Percentiles rank a stretch among this genome's conserved stretches.
These are phyloP conservation scores for Standfussiana lucernea DNA, from an alignment of 2,888 invertebrate species.

Conservation along the genomic window DNA sequence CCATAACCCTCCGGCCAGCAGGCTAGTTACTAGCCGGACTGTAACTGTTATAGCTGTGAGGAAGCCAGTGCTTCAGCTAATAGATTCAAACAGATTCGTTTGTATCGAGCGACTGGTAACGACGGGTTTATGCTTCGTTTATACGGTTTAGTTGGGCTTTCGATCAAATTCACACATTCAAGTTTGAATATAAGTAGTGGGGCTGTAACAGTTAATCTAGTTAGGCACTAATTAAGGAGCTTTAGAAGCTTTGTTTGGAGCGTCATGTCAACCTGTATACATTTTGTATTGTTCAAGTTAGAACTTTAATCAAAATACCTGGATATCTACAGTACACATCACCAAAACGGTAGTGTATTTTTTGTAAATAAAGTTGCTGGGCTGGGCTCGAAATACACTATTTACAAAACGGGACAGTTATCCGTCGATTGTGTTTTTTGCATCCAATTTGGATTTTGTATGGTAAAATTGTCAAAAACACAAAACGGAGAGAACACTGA, in stretches of 20 bases:
- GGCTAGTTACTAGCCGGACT: constrained; percentile 3
- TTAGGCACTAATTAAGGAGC: background rate
- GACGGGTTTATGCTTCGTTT: constrained; percentile 36
- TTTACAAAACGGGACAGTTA: background rate
- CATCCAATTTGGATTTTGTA: background rate
- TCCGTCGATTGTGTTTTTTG: background rate
- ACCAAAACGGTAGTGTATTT: background rate
- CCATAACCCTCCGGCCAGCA: constrained; percentile 40
- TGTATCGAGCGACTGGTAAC: constrained; percentile 24
- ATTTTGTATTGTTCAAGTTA: background rate
- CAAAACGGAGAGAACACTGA: background rate
- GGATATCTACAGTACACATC: background rate
- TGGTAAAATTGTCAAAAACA: background rate
- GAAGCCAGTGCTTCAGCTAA: constrained; percentile 24
- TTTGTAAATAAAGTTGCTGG: background rate
- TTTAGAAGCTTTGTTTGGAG: background rate
- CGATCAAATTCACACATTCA: constrained; percentile 25
- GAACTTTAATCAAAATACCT: background rate
- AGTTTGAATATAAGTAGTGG: constrained; percentile 2
- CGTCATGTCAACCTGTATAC: background rate
- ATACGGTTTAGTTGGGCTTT: constrained; percentile 24
- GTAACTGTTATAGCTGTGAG: constrained; percentile 17
- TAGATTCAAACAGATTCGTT: constrained; percentile 41
- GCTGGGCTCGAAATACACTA: background rate
- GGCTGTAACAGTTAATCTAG: background rate